Conservation (phyloP, 2,888 invertebrate species). For the Lasioglossum morio region DNA sequence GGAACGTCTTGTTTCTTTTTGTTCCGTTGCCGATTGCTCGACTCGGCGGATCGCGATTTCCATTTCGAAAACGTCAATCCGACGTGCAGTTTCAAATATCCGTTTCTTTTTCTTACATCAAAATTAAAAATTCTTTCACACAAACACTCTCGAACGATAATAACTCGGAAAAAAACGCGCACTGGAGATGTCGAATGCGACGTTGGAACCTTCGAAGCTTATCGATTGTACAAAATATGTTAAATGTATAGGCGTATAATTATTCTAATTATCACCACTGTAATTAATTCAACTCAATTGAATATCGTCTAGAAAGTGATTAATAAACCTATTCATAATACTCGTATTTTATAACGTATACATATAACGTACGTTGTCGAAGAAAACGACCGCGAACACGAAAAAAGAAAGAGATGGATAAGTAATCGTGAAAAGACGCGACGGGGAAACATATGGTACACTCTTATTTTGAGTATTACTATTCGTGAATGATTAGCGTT, state of each 20-base stretch:
- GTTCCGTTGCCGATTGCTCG: conserved; percentile 54
- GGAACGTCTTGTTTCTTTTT: conserved; percentile 30
- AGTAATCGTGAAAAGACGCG: conserved; percentile 46
- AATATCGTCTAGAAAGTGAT: conserved; percentile 74
- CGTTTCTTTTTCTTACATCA: too few relatives aligned
- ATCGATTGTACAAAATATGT: conserved; percentile 81
- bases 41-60: conserved; percentile 69
- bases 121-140: too few relatives aligned
- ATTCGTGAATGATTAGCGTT: background rate
- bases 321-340: conserved; percentile 73
- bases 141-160: conserved; percentile 10
- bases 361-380: conserved; percentile 43
- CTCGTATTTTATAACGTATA: conserved; percentile 77
- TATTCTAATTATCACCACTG: conserved; percentile 74
- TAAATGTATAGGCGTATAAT: conserved; percentile 78
- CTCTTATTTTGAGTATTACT: conserved; percentile 1
- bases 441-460: conserved; percentile 13
- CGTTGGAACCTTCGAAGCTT: conserved; percentile 78
- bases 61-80: background rate
- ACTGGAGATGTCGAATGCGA: conserved; percentile 62
- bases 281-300: conserved; percentile 66
- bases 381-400: conserved; percentile 18
- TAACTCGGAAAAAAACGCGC: conserved; percentile 29
- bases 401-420: conserved; percentile 37
- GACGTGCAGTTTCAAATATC: background rate